Conservation (phyloP, 2,113 vertebrate species). For the Atherinomorus stipes region DNA sequence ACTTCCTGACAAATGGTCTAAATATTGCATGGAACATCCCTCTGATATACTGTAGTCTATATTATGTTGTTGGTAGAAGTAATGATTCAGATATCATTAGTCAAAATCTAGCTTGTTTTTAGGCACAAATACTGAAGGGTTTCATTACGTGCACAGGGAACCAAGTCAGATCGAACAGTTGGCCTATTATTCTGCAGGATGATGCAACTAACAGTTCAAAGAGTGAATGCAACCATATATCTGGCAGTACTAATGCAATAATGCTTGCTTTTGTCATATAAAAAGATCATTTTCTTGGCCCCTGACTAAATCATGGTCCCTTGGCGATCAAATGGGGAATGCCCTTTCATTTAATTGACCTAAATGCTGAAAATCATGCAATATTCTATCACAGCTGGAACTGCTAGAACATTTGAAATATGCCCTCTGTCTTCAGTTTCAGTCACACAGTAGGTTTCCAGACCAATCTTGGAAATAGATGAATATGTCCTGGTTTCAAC, state of each 20-base stretch:
- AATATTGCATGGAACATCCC: slow-evolving; percentile 60
- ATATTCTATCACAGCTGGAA: slow-evolving; percentile 54
- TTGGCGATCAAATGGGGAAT: slow-evolving; percentile 44
- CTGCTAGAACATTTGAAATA: slow-evolving; percentile 61
- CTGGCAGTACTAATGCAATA: slow-evolving; percentile 24
- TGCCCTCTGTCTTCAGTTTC: slow-evolving; percentile 56
- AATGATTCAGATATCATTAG: slow-evolving; percentile 56
- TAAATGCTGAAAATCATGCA: slow-evolving; percentile 29
- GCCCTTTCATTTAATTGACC: slow-evolving; percentile 34
- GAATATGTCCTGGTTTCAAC: slow-evolving; percentile 77
- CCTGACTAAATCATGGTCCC: slow-evolving; percentile 21
- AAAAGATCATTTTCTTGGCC: slow-evolving; percentile 21
- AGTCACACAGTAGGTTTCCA: slow-evolving; percentile 73
- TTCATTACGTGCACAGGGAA: slow-evolving; percentile 51
- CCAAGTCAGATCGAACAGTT: slow-evolving; percentile 24
- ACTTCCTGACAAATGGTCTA: slow-evolving; percentile 65
- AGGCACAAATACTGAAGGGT: slow-evolving; percentile 35
- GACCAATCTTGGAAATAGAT: slow-evolving; percentile 76
- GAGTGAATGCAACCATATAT: slow-evolving; percentile 52
- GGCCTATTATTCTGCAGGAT: slow-evolving; percentile 36
- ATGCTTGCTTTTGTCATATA: slow-evolving; percentile 24
- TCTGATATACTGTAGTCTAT: slow-evolving; percentile 61
- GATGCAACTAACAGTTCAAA: slow-evolving; percentile 51
- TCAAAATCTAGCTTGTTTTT: slow-evolving; percentile 52
- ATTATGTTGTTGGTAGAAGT: slow-evolving; percentile 43